These are phyloP conservation scores for Isaurus tuberculatus DNA, from an alignment of 92 coral and sea anemone species.

Conservation along the genomic window DNA sequence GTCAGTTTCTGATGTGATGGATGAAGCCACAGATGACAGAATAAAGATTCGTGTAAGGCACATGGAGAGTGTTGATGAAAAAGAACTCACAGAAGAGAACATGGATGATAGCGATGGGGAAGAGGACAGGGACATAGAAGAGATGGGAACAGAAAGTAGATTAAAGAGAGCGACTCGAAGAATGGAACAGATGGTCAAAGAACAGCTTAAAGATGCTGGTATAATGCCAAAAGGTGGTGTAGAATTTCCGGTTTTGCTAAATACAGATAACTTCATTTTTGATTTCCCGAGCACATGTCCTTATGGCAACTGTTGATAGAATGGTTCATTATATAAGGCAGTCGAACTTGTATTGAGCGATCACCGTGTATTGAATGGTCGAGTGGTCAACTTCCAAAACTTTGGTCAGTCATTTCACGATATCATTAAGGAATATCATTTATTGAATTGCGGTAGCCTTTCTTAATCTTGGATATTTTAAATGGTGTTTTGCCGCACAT, in stretches of 20 bases:
- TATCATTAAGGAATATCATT: too few species aligned
- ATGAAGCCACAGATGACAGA: constrained; percentile 51
- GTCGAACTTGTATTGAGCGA: too few species aligned
- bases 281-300: neutral
- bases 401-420: too few species aligned
- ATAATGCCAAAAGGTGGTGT: constrained; percentile 80
- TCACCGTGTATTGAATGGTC: too few species aligned
- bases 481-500: too few species aligned
- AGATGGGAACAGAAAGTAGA: constrained; percentile 63
- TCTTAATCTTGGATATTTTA: too few species aligned
- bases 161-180: constrained; percentile 79
- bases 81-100: constrained; percentile 63
- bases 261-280: too few species aligned
- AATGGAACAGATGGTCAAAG: constrained; percentile 92
- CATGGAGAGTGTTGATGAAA: constrained; percentile 66
- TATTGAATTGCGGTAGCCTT: too few species aligned
- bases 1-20: constrained; percentile 34
- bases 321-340: neutral
- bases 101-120: constrained; percentile 66
- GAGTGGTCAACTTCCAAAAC: too few species aligned
- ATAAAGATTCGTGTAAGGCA: constrained; percentile 85
- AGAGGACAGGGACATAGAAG: constrained; percentile 56
- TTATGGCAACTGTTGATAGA: neutral
- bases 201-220: constrained; percentile 88
- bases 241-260: neutral